Evolutionary conservation across 2,888 invertebrate genomes (phyloP).

Genomic region (Hirtodrosophila alboralis): DNA sequence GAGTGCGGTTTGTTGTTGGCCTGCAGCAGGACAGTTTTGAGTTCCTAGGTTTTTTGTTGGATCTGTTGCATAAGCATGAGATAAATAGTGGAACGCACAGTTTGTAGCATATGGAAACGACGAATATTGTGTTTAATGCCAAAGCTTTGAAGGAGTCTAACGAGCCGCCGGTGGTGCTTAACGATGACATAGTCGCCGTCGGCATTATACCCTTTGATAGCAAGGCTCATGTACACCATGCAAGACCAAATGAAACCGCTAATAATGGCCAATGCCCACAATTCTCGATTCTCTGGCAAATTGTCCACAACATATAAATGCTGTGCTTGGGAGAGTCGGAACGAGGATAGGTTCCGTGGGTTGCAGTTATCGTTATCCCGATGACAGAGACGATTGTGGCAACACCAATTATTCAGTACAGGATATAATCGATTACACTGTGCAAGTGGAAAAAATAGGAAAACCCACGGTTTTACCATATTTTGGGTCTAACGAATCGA

Average conservation of each 20-base stretch:
- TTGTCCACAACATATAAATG: slow-evolving; percentile 90
- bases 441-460: too few species aligned
- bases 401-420: slow-evolving; percentile 88
- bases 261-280: slow-evolving; percentile 38
- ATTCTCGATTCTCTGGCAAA: slow-evolving; percentile 89
- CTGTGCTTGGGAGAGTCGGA: slow-evolving; percentile 89
- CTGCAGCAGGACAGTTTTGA: slow-evolving; percentile 95
- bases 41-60: slow-evolving; percentile 88
- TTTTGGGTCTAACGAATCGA: too few species aligned
- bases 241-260: slow-evolving; percentile 20
- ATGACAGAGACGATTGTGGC: slow-evolving; percentile 83
- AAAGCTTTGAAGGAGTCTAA: slow-evolving; percentile 17
- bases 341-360: slow-evolving; percentile 92
- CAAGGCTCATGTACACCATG: slow-evolving; percentile 43
- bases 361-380: slow-evolving; percentile 92
- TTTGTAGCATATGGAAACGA: slow-evolving; percentile 25
- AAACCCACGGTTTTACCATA: too few species aligned
- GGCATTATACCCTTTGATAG: slow-evolving; percentile 64
- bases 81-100: slow-evolving; percentile 63
- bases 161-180: slow-evolving; percentile 9
- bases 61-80: slow-evolving; percentile 90
- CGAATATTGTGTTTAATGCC: background rate
- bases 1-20: slow-evolving; percentile 87
- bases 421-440: slow-evolving; percentile 90
- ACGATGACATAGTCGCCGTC: slow-evolving; percentile 54